These are phyloP conservation scores for Porites lobata DNA, from an alignment of 92 coral and sea anemone genomes.

Conservation along the genomic window DNA sequence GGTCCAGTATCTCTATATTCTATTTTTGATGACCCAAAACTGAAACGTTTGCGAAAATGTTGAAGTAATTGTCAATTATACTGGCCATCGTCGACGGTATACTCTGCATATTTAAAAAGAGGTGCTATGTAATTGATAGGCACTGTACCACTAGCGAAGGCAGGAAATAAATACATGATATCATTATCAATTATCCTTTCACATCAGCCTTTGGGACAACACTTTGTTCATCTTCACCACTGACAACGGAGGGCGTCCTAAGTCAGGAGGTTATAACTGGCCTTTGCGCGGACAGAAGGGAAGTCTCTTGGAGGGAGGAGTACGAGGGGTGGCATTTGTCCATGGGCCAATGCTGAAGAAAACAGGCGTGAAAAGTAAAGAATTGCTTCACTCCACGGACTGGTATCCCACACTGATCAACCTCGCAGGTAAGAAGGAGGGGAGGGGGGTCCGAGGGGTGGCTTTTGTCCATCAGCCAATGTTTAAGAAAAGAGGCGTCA, in stretches of 20 bases:
- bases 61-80: too few relatives aligned
- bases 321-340: slow-evolving; percentile 81
- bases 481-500: too few relatives aligned
- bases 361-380: slow-evolving; percentile 61
- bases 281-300: slow-evolving; percentile 82
- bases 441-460: too few relatives aligned
- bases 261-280: slow-evolving; percentile 83
- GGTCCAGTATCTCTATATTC: too few relatives aligned
- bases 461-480: too few relatives aligned
- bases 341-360: slow-evolving; percentile 68
- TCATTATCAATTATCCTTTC: neutral
- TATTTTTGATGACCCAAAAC: too few relatives aligned
- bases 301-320: slow-evolving; percentile 91
- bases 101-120: too few relatives aligned
- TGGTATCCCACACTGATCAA: slow-evolving; percentile 84
- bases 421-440: slow-evolving; percentile 58
- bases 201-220: slow-evolving; percentile 77
- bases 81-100: too few relatives aligned
- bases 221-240: slow-evolving; percentile 81
- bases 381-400: slow-evolving; percentile 81
- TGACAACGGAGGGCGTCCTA: slow-evolving; percentile 81
- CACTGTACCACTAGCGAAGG: too few relatives aligned
- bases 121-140: too few relatives aligned
- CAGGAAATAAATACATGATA: too few relatives aligned
- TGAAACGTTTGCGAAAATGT: too few relatives aligned